Conservation (phyloP, 2,888 invertebrate species). For the Drosophila borealis region DNA sequence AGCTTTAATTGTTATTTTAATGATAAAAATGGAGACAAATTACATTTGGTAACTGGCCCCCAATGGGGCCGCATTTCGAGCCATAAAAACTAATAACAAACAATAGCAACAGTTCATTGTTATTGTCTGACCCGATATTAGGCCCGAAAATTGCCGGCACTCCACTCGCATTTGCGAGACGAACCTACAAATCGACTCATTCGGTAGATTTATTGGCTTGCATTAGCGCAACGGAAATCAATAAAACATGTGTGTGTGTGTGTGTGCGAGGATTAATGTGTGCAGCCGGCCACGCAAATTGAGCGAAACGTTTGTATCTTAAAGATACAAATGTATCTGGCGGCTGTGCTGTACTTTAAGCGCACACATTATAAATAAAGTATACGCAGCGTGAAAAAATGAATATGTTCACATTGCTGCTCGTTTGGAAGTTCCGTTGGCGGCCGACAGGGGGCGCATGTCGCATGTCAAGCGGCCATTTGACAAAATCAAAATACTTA, state of each 20-base stretch:
- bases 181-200: conserved; percentile 75
- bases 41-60: conserved; percentile 48
- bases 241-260: conserved; percentile 49
- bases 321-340: conserved; percentile 40
- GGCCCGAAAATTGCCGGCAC: conserved; percentile 46
- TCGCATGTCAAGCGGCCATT: conserved; percentile 70
- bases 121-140: conserved; percentile 45
- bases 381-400: conserved; percentile 28
- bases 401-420: conserved; percentile 10
- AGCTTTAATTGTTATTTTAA: conserved; percentile 80
- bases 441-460: conserved; percentile 10
- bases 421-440: not conserved
- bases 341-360: conserved; percentile 28
- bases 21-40: conserved; percentile 80
- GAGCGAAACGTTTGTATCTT: conserved; percentile 36
- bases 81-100: conserved; percentile 71
- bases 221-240: conserved; percentile 79
- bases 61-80: conserved; percentile 22
- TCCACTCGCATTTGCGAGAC: conserved; percentile 23
- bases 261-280: conserved; percentile 40
- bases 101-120: conserved; percentile 77
- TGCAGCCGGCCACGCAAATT: conserved; percentile 28
- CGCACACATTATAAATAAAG: conserved; percentile 8
- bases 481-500: conserved; percentile 71
- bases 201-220: conserved; percentile 72